Percentiles rank a stretch among this genome's conserved stretches.
Conservation (phyloP, 1,140 invertebrate species). For the Polypedilum pembai region DNA sequence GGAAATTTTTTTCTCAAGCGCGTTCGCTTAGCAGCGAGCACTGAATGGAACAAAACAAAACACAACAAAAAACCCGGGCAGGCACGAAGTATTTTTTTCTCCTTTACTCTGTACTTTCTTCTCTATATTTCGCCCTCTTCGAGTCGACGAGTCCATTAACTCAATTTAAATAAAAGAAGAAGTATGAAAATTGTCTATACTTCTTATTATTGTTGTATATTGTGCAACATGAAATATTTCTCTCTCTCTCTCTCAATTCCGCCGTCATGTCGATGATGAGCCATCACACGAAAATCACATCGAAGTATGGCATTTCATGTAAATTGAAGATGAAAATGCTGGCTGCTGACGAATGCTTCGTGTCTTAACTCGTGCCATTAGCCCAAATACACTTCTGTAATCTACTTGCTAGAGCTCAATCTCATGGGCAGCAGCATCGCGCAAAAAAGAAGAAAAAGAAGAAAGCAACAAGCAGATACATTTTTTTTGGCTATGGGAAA, state of each 20-base stretch:
- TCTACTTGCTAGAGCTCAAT: background rate
- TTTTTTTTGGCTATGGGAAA: slow-evolving; percentile 19
- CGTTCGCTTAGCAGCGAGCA: background rate
- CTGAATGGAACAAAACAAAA: slow-evolving; percentile 22
- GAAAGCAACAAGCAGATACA: no score
- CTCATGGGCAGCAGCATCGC: background rate
- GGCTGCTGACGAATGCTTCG: background rate
- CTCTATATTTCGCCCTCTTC: no score
- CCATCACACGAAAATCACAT: slow-evolving; percentile 1
- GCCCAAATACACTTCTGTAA: background rate
- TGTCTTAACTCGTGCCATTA: background rate
- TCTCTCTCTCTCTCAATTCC: background rate
- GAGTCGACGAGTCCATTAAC: slow-evolving; percentile 9
- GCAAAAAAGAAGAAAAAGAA: background rate
- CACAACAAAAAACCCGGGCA: background rate
- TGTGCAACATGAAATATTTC: slow-evolving; percentile 6
- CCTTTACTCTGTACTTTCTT: background rate
- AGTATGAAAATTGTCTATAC: background rate
- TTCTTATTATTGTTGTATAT: background rate
- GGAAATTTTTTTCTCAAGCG: background rate
- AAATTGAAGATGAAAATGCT: slow-evolving; percentile 12
- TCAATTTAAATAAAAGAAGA: background rate
- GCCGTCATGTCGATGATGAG: background rate
- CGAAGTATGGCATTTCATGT: background rate
- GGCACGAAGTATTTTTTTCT: background rate